Base-by-base conservation (phyloP, 2,797 vertebrate species). In the Sebastes trivittatus region DNA sequence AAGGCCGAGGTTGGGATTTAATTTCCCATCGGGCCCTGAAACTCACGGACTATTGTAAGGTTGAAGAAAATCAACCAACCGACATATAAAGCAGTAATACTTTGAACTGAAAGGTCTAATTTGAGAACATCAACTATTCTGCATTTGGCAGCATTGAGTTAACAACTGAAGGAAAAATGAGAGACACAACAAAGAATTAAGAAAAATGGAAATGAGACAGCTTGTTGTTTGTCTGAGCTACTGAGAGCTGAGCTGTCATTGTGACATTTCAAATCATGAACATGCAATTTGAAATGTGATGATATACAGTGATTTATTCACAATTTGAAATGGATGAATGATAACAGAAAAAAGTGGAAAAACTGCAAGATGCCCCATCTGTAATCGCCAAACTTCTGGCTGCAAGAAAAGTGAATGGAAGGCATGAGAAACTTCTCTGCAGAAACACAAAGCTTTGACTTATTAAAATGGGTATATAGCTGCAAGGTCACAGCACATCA, bases 11-110 rank as follows among this genome's bases (percentile, higher is more conserved):
- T 32, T 8, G 4, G 13, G 32, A 54, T 29, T 80, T 70, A 36
- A 83, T 83, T 87, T 83, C 80, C 77, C 82, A 49, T 2, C 1
- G 29, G 72, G 30, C 11, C 20, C n/a, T 22, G 42, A 68, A 83
- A 46, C 65, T 9, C 7, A 1, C 10, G 1, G n/a, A 54, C 8
- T 14, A 11, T 5, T 32, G 56, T 18, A 7, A 61, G 30, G 30
- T n/a, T 23, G 27, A 27, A 49, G 18, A n/a, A 65, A n/a, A 55
- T 16, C 27, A 59, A 10, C 18, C 20, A 42, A 42, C 38, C 13
- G 38, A 14, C 38, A 11, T 27, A 16, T 32, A 18, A 60, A 25
- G 6, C 1, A 8, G 8, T 3, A 27, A 20, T 22, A 20, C 42
- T 49, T 18, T 49, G 42, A 64, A 49, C 7, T 25, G 18, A 36